Base-by-base conservation (phyloP, 2,113 vertebrate species). In the Eurypyga helias region DNA sequence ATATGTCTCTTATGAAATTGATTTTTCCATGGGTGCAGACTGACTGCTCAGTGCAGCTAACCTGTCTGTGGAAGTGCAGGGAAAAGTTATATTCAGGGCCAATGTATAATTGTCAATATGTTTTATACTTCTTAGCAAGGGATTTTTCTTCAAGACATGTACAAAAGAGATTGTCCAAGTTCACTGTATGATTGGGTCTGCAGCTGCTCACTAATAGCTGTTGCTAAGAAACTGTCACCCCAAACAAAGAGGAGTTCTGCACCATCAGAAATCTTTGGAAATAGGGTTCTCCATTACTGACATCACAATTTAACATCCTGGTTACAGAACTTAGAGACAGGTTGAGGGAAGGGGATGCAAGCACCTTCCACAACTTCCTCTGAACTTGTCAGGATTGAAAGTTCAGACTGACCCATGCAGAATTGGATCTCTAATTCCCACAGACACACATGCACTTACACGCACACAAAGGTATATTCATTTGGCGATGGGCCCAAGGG, bases 1-100 rank as follows among this genome's bases (percentile, higher is more conserved):
- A 97, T 98, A 97, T 97, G 97, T 97, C 83, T 96, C 95, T 98
- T 93, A 96, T 83, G 78, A 98, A 98, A 98, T 96, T 97, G 96
- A 98, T 98, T 98, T 98, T 98, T 96, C 80, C 70, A 46, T 94
- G 88, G 93, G 89, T 95, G 89, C 72, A 97, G 90, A 87, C 87
- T 90, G 87, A 89, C 81, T 96, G 76, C 69, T 97, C 83, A 82
- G 85, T 90, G 87, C 92, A 89, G 64, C 93, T 97, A 76, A 87
- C 83, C 61, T 13, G 85, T 28, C 5, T 78, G 75, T 57, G 97
- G 75, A 94, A 96, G 87, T 87, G 57, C 70, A 94, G 79, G 85
- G 93, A 89, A 91, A 98, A 97, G 93, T 92, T 96, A 93, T 97
- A 95, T 96, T 92, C 6, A 0, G 38, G 78, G 76, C 57, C 62